Evolutionary conservation across 1,140 invertebrate species (phyloP).

Genomic region (Globodera ellingtonae): DNA sequence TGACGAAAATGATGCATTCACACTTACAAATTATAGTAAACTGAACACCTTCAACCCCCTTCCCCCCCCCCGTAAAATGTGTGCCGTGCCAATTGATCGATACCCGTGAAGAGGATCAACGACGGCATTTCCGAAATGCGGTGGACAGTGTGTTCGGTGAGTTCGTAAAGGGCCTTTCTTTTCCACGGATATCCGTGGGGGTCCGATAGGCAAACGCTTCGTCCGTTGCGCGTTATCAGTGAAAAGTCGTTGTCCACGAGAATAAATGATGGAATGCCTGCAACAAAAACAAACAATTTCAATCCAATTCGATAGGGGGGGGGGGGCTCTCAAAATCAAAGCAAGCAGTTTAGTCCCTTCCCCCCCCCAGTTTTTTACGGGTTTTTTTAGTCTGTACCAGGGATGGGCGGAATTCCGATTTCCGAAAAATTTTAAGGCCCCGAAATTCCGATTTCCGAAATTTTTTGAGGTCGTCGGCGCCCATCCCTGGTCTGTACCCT

Average conservation of each 20-base stretch:
- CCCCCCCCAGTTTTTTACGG: too few relatives aligned
- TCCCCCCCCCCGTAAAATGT: too few relatives aligned
- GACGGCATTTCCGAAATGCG: slow-evolving; percentile 31
- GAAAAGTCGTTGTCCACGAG: slow-evolving; percentile 36
- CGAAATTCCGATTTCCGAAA: too few relatives aligned
- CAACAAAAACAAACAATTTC: slow-evolving; percentile 6
- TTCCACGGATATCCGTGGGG: slow-evolving; percentile 42
- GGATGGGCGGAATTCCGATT: too few relatives aligned
- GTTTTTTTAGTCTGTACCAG: too few relatives aligned
- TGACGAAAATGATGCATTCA: background rate
- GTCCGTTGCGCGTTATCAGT: slow-evolving; percentile 33
- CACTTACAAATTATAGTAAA: background rate
- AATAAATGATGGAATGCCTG: slow-evolving; percentile 41
- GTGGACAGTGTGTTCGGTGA: slow-evolving; percentile 43
- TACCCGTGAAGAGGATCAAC: slow-evolving; percentile 44
- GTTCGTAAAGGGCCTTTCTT: slow-evolving; percentile 33
- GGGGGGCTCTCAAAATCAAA: too few relatives aligned
- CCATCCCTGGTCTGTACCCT: too few relatives aligned
- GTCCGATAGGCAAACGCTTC: slow-evolving; percentile 38
- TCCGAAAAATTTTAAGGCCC: too few relatives aligned
- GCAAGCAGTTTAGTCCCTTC: too few relatives aligned
- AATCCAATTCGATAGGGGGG: too few relatives aligned
- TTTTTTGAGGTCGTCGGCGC: too few relatives aligned
- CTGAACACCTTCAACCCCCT: background rate
- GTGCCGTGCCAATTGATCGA: too few relatives aligned